Conservation (phyloP, 1,140 invertebrate species). For the Drosophila navojoa region DNA sequence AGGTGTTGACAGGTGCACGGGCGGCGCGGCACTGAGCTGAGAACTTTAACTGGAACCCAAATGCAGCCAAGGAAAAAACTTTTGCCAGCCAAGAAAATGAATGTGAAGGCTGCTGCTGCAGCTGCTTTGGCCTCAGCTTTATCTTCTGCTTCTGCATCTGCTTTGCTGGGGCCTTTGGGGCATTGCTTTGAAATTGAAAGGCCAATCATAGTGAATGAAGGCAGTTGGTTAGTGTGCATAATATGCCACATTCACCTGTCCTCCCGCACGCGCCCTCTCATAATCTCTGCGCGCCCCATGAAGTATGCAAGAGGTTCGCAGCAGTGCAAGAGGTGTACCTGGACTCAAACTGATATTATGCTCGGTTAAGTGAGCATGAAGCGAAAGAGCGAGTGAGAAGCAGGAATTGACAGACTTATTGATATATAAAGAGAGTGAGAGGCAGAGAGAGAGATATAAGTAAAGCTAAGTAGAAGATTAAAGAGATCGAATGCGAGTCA, state of each 20-base stretch:
- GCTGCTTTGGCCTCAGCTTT: not conserved
- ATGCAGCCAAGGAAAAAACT: not conserved
- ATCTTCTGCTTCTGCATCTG: not conserved
- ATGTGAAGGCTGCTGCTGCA: conserved; percentile 4
- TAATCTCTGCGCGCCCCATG: not conserved
- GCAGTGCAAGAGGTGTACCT: not conserved
- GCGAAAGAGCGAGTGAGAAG: not conserved
- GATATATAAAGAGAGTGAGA: not conserved
- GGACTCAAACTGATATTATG: not conserved
- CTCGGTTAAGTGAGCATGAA: not conserved
- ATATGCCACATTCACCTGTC: not conserved
- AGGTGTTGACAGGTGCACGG: conserved; percentile 65
- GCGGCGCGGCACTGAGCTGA: conserved; percentile 38
- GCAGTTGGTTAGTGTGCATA: conserved; percentile 32
- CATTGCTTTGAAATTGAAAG: conserved; percentile 64
- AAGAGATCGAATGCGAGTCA: too few relatives aligned
- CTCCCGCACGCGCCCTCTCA: not conserved
- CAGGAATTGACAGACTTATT: not conserved
- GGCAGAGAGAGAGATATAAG: not conserved
- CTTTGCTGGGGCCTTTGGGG: conserved; percentile 32
- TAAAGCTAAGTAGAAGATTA: too few relatives aligned
- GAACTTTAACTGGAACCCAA: not conserved
- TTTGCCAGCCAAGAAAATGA: not conserved
- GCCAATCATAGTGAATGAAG: conserved; percentile 39
- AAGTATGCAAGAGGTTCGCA: conserved; percentile 1